phyloP scores from a whole-genome alignment of 2,797 vertebrate species.

The Takifugu rubripes region DNA sequence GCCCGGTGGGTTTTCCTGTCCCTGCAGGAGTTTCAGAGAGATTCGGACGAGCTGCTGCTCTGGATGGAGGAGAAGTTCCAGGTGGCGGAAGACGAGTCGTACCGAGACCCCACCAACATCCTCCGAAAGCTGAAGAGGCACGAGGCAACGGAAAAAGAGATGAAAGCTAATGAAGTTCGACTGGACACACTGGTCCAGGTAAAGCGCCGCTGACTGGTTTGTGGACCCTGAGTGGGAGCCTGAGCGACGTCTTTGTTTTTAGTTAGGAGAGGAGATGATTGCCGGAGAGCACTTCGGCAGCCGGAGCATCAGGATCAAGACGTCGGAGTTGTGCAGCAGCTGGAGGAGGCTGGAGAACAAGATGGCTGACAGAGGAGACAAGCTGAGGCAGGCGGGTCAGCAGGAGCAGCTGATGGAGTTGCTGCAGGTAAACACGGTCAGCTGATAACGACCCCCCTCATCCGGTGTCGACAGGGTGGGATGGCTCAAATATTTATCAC shows the following conservation, averaged over 20 bases:
- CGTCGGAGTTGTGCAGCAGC: constrained; percentile 67
- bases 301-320: constrained; percentile 70
- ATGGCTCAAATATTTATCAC: too few species aligned
- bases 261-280: constrained; percentile 80
- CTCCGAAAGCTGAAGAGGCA: constrained; percentile 82
- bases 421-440: constrained; percentile 62
- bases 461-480: neutral
- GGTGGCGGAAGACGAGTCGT: constrained; percentile 80
- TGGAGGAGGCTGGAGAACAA: constrained; percentile 81
- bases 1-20: neutral
- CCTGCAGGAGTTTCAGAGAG: constrained; percentile 82
- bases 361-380: constrained; percentile 82
- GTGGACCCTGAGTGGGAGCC: too few species aligned
- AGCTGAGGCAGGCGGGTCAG: constrained; percentile 82
- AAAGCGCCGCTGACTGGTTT: constrained; percentile 6
- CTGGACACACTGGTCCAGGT: constrained; percentile 80
- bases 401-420: constrained; percentile 87
- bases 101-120: constrained; percentile 78
- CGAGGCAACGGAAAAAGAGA: constrained; percentile 80
- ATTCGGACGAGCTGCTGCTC: constrained; percentile 79
- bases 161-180: constrained; percentile 79
- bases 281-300: constrained; percentile 64
- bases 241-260: neutral
- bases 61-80: constrained; percentile 90
- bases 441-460: neutral